Percentiles rank a stretch among this genome's conserved stretches.
These are phyloP conservation scores for Patella pellucida DNA, from an alignment of 2,888 invertebrate genomes.

Conservation along the genomic window DNA sequence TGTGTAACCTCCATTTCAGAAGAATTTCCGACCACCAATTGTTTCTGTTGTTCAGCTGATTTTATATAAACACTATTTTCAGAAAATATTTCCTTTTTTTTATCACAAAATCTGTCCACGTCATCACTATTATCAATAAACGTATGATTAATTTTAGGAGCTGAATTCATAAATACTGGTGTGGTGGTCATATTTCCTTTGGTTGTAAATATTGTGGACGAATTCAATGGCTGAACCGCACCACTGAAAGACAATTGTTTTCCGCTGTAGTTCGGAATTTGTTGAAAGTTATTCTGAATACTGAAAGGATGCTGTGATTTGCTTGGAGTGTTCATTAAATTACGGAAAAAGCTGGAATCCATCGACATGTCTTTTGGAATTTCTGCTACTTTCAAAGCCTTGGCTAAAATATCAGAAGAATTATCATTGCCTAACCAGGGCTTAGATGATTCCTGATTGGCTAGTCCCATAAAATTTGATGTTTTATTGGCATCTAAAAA, in stretches of 20 bases:
- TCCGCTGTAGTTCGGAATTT: neutral
- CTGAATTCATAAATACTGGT: too few species aligned
- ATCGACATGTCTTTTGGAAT: conserved; percentile 21
- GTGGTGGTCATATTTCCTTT: too few species aligned
- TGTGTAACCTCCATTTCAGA: conserved; percentile 3
- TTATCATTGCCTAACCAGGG: neutral
- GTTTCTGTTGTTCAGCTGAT: too few species aligned
- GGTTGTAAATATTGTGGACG: too few species aligned
- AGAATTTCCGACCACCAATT: neutral
- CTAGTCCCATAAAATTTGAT: neutral
- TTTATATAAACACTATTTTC: too few species aligned
- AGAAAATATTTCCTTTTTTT: too few species aligned
- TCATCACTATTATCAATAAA: too few species aligned
- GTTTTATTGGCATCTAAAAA: neutral
- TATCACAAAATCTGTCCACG: too few species aligned
- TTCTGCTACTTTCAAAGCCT: conserved; percentile 25
- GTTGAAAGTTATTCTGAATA: too few species aligned
- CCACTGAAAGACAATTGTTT: neutral
- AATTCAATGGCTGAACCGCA: neutral
- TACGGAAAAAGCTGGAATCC: conserved; percentile 14
- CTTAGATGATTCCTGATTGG: neutral
- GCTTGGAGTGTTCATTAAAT: neutral
- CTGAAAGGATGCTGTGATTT: neutral
- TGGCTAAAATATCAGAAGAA: conserved; percentile 33
- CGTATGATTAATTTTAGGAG: too few species aligned